phyloP scores from a whole-genome alignment of 2,797 vertebrate species.

The Meriones psammophilus region DNA sequence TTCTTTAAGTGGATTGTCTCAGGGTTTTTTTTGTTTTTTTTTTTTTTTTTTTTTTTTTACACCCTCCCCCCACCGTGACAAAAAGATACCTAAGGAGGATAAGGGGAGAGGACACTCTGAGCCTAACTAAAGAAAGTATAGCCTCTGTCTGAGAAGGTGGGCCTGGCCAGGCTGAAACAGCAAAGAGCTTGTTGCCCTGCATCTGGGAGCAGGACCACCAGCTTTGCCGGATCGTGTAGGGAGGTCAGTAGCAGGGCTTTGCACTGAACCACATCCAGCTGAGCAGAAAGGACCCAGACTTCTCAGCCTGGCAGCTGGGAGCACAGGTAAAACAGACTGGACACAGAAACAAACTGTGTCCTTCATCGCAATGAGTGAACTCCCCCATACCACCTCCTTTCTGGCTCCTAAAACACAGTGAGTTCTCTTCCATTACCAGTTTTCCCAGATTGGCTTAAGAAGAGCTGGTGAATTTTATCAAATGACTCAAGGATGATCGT shows the following conservation, averaged over 20 bases:
- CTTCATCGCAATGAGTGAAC: background rate
- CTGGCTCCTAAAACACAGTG: background rate
- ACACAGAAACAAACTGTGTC: background rate
- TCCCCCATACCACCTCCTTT: background rate
- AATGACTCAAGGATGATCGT: background rate
- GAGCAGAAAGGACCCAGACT: background rate
- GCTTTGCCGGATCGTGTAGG: too few species aligned
- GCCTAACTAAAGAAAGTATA: background rate
- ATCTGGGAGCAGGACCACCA: background rate
- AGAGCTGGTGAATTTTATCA: constrained; percentile 44
- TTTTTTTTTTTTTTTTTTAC: background rate
- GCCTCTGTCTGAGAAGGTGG: background rate
- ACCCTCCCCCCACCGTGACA: too few species aligned
- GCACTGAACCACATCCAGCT: too few species aligned
- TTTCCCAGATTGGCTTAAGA: background rate
- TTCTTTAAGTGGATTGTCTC: background rate
- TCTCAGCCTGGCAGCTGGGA: background rate
- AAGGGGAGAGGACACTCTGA: background rate
- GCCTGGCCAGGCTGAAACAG: accelerated
- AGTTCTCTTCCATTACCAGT: background rate
- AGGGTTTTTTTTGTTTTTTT: background rate
- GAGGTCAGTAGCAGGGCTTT: background rate
- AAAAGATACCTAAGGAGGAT: background rate
- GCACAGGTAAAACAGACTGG: background rate
- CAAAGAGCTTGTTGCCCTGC: background rate